These are phyloP conservation scores for Drosophila pruinosa DNA, from an alignment of 1,140 invertebrate species.

Conservation along the genomic window DNA sequence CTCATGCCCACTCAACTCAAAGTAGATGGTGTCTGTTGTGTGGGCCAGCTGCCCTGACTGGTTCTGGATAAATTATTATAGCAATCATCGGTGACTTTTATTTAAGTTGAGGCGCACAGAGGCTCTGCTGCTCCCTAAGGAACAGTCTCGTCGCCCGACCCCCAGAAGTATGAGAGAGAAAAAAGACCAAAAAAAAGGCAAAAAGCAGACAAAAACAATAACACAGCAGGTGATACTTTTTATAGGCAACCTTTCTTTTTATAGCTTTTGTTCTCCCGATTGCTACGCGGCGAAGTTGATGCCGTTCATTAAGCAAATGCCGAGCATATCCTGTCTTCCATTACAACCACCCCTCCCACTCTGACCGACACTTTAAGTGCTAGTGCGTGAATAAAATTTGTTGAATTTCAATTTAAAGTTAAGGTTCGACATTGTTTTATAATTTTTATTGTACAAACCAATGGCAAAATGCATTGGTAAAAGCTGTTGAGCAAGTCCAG, in stretches of 20 bases:
- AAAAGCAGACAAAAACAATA: conserved; percentile 61
- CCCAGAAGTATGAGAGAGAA: conserved; percentile 10
- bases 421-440: not conserved
- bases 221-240: conserved; percentile 74
- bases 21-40: not conserved
- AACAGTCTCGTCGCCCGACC: not conserved
- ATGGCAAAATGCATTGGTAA: conserved; percentile 8
- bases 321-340: not conserved
- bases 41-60: conserved; percentile 7
- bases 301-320: conserved; percentile 54
- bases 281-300: conserved; percentile 27
- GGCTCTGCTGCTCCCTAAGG: conserved; percentile 2
- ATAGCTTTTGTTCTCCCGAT: conserved; percentile 25
- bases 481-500: not conserved
- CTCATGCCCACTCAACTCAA: not conserved
- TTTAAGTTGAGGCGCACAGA: conserved; percentile 37
- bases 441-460: not conserved
- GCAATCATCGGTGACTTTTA: conserved; percentile 78
- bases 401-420: conserved; percentile 54
- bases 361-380: conserved; percentile 9
- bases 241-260: conserved; percentile 40
- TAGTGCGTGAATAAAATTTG: conserved; percentile 39
- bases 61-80: conserved; percentile 68
- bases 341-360: not conserved
- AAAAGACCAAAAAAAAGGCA: conserved; percentile 12